Conservation (phyloP, 2,797 vertebrate species). For the Falco biarmicus region DNA sequence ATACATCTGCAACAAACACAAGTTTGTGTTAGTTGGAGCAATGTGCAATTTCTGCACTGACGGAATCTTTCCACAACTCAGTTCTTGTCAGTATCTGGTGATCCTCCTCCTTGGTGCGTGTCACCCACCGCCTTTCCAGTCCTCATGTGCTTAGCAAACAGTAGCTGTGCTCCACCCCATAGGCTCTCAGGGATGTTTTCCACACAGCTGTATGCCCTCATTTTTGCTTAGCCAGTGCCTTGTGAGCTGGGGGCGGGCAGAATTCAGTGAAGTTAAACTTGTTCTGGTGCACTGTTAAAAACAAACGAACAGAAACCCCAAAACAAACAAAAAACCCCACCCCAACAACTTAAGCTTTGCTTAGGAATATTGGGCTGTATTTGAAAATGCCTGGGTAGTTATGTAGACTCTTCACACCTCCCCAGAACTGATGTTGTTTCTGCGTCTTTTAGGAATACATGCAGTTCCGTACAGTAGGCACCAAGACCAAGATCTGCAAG, state of each 20-base stretch:
- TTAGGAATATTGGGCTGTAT: not conserved
- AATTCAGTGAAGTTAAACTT: not conserved
- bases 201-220: not conserved
- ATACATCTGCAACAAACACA: not conserved
- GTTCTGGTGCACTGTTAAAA: not conserved
- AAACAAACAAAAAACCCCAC: not conserved
- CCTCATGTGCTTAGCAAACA: not conserved
- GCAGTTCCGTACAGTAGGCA: slow-evolving; percentile 83
- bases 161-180: not conserved
- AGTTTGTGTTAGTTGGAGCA: not conserved
- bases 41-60: not conserved
- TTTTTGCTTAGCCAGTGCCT: not conserved
- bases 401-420: rapidly evolving
- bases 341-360: not conserved
- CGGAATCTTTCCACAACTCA: not conserved
- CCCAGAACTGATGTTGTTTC: no score
- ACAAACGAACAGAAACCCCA: not conserved
- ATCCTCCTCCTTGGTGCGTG: not conserved
- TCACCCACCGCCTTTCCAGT: not conserved
- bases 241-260: not conserved
- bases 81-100: not conserved
- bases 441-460: slow-evolving; percentile 80
- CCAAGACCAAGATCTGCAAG: slow-evolving; percentile 86
- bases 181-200: not conserved
- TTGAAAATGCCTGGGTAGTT: not conserved